These are phyloP conservation scores for Anniella stebbinsi DNA, from an alignment of 2,797 vertebrate genomes.

Conservation along the genomic window DNA sequence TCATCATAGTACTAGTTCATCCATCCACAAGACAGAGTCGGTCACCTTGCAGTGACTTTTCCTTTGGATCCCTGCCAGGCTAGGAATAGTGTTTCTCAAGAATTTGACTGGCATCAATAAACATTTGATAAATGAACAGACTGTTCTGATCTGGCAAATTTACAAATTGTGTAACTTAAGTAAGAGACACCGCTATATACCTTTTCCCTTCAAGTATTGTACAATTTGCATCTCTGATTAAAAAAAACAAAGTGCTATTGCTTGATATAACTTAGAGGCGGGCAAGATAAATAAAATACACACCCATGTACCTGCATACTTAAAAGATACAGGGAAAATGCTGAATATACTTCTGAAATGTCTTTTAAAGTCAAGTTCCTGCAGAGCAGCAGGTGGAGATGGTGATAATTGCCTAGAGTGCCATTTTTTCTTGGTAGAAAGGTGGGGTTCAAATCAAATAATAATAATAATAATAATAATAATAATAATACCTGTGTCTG, in stretches of 20 bases:
- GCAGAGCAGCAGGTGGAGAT: not conserved
- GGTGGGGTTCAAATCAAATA: no score
- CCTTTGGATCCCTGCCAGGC: constrained; percentile 33
- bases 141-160: constrained; percentile 33
- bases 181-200: constrained; percentile 40
- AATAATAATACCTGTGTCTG: no score
- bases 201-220: constrained; percentile 36
- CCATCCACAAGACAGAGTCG: constrained; percentile 31
- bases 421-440: no score
- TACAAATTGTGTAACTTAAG: constrained; percentile 26
- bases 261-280: constrained; percentile 27
- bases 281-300: not conserved
- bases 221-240: constrained; percentile 42
- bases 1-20: not conserved
- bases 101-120: constrained; percentile 24
- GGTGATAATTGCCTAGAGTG: not conserved
- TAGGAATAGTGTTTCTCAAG: constrained; percentile 34
- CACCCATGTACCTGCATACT: not conserved
- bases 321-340: not conserved
- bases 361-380: not conserved
- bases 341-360: not conserved
- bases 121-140: constrained; percentile 46
- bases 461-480: no score
- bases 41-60: constrained; percentile 23
- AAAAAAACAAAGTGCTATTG: not conserved